phyloP scores from a whole-genome alignment of 2,888 invertebrate species.

The Drymonia ruficornis region DNA sequence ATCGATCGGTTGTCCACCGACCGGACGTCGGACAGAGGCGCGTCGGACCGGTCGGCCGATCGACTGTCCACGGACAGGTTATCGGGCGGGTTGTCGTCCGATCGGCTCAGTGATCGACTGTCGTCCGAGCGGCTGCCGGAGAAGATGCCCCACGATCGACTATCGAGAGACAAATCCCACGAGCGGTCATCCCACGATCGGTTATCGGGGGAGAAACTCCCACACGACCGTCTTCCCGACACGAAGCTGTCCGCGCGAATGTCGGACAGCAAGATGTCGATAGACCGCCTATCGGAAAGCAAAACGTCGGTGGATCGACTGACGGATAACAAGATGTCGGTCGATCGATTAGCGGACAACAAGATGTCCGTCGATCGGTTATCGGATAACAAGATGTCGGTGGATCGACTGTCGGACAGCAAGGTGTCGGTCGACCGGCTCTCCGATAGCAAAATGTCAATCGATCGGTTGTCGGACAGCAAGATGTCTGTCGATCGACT shows the following conservation, averaged over 20 bases:
- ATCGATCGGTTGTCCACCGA: constrained; percentile 25
- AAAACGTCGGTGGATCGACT: constrained; percentile 46
- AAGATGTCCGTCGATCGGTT: constrained; percentile 31
- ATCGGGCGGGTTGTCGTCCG: constrained; percentile 46
- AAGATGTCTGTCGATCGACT: constrained; percentile 37
- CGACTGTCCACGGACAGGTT: constrained; percentile 42
- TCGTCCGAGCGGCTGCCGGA: constrained; percentile 47
- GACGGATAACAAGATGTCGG: constrained; percentile 29
- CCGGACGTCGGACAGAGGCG: constrained; percentile 41
- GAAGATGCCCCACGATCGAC: constrained; percentile 48
- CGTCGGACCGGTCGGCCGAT: constrained; percentile 40
- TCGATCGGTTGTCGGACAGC: constrained; percentile 32
- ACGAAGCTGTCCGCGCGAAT: constrained; percentile 42
- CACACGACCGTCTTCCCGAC: constrained; percentile 37
- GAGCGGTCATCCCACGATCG: constrained; percentile 25
- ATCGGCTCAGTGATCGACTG: constrained; percentile 44
- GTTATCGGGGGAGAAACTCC: constrained; percentile 26
- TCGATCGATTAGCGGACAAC: constrained; percentile 24
- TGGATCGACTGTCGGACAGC: constrained; percentile 35
- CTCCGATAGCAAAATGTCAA: constrained; percentile 33
- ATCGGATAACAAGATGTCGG: constrained; percentile 30
- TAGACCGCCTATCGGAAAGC: constrained; percentile 46
- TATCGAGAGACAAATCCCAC: constrained; percentile 34
- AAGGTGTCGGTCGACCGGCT: constrained; percentile 34
- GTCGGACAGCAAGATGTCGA: constrained; percentile 51